Evolutionary conservation across 1,140 invertebrate genomes (phyloP).

Genomic region (Oppia nitens): DNA sequence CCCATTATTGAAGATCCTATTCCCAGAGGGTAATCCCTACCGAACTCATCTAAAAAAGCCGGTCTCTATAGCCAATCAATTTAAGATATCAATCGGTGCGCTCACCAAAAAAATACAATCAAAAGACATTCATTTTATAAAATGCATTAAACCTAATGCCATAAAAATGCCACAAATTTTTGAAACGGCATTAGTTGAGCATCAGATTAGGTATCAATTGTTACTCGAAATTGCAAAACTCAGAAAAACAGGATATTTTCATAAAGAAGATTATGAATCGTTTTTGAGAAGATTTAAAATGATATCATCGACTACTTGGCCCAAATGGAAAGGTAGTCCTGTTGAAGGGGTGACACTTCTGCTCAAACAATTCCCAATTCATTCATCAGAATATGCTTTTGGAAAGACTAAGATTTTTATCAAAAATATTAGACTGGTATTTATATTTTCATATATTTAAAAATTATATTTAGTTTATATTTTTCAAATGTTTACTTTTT

Average conservation of each 20-base stretch:
- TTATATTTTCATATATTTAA: constrained; percentile 3
- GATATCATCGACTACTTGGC: constrained; percentile 64
- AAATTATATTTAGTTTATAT: background rate
- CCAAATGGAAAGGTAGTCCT: constrained; percentile 49
- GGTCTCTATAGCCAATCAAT: constrained; percentile 58
- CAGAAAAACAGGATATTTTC: constrained; percentile 65
- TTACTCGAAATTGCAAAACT: constrained; percentile 73
- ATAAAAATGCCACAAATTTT: constrained; percentile 51
- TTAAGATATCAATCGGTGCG: constrained; percentile 64
- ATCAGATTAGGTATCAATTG: constrained; percentile 61
- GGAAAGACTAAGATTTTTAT: constrained; percentile 86
- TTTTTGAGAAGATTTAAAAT: constrained; percentile 61
- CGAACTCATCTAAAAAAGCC: constrained; percentile 21
- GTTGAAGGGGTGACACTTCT: constrained; percentile 59
- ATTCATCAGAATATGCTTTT: constrained; percentile 60
- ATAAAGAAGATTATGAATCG: constrained; percentile 57
- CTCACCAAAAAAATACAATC: constrained; percentile 43
- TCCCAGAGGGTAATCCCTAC: constrained; percentile 22
- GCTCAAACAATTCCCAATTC: constrained; percentile 44
- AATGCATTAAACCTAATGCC: constrained; percentile 77
- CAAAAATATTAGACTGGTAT: constrained; percentile 55
- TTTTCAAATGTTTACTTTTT: background rate
- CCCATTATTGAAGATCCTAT: constrained; percentile 20
- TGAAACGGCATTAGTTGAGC: constrained; percentile 41
- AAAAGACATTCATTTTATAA: constrained; percentile 63